Base-by-base conservation (phyloP, 2,888 invertebrate species). In the Caenorhabditis sp. region DNA sequence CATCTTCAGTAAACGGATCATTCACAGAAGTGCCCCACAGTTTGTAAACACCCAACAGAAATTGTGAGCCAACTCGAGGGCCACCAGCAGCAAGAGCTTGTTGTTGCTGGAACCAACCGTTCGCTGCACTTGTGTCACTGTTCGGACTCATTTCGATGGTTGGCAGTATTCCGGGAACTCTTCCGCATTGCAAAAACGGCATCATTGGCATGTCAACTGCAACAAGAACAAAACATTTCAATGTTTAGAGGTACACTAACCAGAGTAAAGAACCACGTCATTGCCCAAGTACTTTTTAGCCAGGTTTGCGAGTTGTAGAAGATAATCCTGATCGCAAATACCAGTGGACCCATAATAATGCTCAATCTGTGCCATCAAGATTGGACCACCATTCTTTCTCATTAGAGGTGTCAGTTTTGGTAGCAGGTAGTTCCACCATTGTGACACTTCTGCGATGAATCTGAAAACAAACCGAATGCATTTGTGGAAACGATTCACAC, bases 251-350 rank as follows among this genome's bases (percentile, higher is more conserved):
- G 22, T 65, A 65, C 15, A 65, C 26, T 45, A 45, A 65, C 6
- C 63, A 17, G 85, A 95, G 89, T 93, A 95, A 2, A 95, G 90
- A 39, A 94, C 89, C 0, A 94, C 93, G 4, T 93, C 92, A 6
- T 92, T 89, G 3, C 92, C 92, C 7, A 94, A 91, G 63, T 90
- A 86, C 13, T 86, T 79, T 9, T 85, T 83, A 1, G 93, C 92
- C 76, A 93, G 91, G 83, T 94, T 92, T 1, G 93, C 91, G 30
- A 95, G 89, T 90, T 92, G 92, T 22, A 89, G 88, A 85, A 92
- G 92, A 89, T 96, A 95, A 0, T 90, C 90, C 89, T 37, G 93
- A 93, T 8, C 93, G 93, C 84, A 94, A 95, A 88, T 90, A 90
- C 73, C 90, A 90, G 0, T 95, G 96, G 30, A 65, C 17, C 53